phyloP scores from a whole-genome alignment of 1,140 invertebrate species.

The Antheraea pernyi region DNA sequence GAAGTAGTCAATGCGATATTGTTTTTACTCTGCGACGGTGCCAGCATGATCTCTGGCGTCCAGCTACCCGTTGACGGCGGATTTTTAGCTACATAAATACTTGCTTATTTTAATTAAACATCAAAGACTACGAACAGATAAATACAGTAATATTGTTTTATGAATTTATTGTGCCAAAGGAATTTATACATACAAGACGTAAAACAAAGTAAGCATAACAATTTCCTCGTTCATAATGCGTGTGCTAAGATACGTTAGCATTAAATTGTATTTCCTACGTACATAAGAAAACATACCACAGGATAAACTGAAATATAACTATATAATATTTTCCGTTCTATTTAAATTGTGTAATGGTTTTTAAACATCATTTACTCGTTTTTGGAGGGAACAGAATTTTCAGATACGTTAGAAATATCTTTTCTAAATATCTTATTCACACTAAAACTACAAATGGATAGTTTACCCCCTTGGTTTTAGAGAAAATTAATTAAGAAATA shows the following conservation, averaged over 20 bases:
- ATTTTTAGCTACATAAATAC: conserved; percentile 68
- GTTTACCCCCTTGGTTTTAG: conserved; percentile 40
- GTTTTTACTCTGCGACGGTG: conserved; percentile 89
- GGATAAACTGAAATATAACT: conserved; percentile 42
- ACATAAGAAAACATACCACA: conserved; percentile 41
- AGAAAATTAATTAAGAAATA: not conserved
- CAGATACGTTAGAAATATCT: conserved; percentile 14
- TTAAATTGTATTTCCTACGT: conserved; percentile 37
- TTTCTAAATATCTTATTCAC: conserved; percentile 44
- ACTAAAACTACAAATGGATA: conserved; percentile 41
- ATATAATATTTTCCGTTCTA: conserved; percentile 21
- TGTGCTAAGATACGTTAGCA: conserved; percentile 66
- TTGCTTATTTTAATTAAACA: not conserved
- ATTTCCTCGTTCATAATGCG: conserved; percentile 61
- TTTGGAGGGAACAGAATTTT: conserved; percentile 54
- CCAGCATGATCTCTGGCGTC: conserved; percentile 90
- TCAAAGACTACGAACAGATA: conserved; percentile 3
- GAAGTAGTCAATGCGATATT: conserved; percentile 91
- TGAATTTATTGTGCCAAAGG: conserved; percentile 77
- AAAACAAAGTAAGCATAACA: conserved; percentile 76
- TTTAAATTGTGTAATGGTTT: conserved; percentile 34
- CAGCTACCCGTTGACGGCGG: conserved; percentile 92
- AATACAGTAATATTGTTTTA: conserved; percentile 45
- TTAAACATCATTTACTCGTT: conserved; percentile 27
- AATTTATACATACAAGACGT: conserved; percentile 76